phyloP scores from a whole-genome alignment of 2,113 vertebrate species.

The cattle (Bos taurus) region DNA sequence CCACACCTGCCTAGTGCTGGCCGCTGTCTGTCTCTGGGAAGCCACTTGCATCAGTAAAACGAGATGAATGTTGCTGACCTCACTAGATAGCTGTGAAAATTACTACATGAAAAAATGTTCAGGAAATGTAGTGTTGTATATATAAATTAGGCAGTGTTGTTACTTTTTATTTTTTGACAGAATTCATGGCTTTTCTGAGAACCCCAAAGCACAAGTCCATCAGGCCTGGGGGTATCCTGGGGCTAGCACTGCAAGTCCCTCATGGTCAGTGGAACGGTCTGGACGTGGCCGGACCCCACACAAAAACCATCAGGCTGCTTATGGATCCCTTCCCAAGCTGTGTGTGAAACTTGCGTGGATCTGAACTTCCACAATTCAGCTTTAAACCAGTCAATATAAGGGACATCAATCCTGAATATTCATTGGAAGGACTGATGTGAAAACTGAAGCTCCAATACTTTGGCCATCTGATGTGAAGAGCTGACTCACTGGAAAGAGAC shows the following conservation, averaged over 20 bases:
- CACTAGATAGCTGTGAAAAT: neutral
- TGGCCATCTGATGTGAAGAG: neutral
- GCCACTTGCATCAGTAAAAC: neutral
- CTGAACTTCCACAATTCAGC: neutral
- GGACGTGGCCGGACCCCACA: neutral
- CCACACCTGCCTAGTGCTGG: fast-evolving
- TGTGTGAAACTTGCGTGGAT: neutral
- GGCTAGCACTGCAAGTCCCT: fast-evolving
- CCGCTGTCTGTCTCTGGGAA: neutral
- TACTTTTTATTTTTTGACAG: neutral
- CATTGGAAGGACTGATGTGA: neutral
- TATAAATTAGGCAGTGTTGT: fast-evolving
- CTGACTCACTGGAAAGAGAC: neutral
- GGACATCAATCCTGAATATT: neutral
- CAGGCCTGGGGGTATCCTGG: neutral
- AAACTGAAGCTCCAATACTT: neutral
- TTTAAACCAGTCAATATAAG: neutral
- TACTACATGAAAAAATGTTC: fast-evolving
- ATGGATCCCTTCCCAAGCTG: no score
- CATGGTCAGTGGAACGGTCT: fast-evolving
- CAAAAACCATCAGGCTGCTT: fast-evolving
- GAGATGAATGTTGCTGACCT: neutral
- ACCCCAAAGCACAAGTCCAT: no score
- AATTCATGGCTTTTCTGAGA: neutral
- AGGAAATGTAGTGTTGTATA: neutral